Evolutionary conservation across 1,140 invertebrate species (phyloP), one percentile per base, ranked within the genome.

Genomic region (Oedothorax gibbosus): DNA sequence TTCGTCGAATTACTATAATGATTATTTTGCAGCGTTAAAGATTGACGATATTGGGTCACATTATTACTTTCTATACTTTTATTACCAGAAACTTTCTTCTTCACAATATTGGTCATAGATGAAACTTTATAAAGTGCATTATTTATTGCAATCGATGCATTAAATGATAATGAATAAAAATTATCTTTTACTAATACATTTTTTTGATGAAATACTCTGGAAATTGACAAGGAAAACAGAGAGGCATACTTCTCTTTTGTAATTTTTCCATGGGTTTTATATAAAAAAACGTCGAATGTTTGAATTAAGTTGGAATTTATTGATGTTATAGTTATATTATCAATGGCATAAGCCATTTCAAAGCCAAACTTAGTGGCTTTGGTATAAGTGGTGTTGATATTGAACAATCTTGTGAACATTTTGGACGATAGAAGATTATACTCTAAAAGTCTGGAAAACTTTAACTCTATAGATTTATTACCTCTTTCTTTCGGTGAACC

Each of bases 371-470:
- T 71, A 50, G n/a, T 71, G 10, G 66, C 66, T 50, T 54, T 57
- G 12, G n/a, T 6, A 50, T 50, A 8, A 5, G 78, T 49, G 15
- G 78, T 81, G 18, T 81, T 54, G 12, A 35, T 15, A n/a, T 81
- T 81, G 51, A 81, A 81, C 21, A 53, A 51, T 35, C 60, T 20
- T n/a, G 54, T 14, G 71, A 81, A 81, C 9, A 71, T 49, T 71
- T 66, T 81, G n/a, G 78, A 81, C n/a, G 78, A 81, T 56, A 69
- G 15, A 71, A 81, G 68, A 60, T 81, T 81, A 20, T 81, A 81
- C 12, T 9, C 21, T 14, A 81, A 60, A 49, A 81, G 65, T 15
- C 57, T 81, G 56, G 66, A 56, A 81, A 81, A 81, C 15, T 12
- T 49, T 60, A 56, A 35, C 4, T 10, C 21, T 18, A 50, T 56